These are phyloP conservation scores for Crotalus tigris DNA, from an alignment of 2,113 vertebrate genomes.

Conservation along the genomic window DNA sequence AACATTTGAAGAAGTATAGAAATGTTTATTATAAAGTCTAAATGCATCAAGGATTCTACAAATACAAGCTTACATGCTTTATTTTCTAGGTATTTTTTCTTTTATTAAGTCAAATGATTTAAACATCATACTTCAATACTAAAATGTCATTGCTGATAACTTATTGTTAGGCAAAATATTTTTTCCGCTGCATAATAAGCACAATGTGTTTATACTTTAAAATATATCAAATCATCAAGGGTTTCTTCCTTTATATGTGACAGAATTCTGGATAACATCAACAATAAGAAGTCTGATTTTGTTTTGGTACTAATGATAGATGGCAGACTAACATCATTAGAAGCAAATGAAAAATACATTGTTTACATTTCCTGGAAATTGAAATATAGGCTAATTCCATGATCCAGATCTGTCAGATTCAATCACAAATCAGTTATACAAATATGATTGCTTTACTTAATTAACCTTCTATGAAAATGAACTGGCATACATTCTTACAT, in stretches of 20 bases:
- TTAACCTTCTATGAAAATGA: background rate
- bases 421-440: slow-evolving; percentile 16
- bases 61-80: background rate
- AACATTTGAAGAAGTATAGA: background rate
- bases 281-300: background rate
- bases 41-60: background rate
- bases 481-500: background rate
- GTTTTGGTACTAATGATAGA: background rate
- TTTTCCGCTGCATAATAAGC: slow-evolving; percentile 1
- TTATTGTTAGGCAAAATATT: background rate
- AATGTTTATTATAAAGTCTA: background rate
- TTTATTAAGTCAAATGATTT: background rate
- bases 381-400: background rate
- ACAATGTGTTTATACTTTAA: slow-evolving; percentile 2
- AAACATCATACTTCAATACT: background rate
- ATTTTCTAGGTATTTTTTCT: background rate
- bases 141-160: background rate
- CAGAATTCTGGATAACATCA: background rate
- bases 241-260: background rate
- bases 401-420: background rate
- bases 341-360: background rate
- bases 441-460: background rate
- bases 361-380: background rate
- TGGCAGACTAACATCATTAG: background rate
- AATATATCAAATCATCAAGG: slow-evolving; percentile 2